phyloP scores from a whole-genome alignment of 2,888 invertebrate species.

The Aphidoletes aphidimyza region DNA sequence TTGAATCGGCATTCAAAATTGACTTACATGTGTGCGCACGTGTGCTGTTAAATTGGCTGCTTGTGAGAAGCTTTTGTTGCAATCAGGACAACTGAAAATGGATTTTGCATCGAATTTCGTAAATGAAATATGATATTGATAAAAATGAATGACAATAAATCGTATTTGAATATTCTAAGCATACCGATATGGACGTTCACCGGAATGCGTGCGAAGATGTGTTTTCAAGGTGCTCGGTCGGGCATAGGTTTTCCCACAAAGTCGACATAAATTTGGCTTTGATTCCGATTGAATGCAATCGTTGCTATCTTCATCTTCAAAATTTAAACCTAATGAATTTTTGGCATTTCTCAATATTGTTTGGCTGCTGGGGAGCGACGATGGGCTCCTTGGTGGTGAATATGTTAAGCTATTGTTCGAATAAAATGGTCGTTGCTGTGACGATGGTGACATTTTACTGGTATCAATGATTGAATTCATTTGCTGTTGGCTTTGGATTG shows the following conservation, averaged over 20 bases:
- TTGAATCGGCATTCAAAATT: background rate
- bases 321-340: conserved; percentile 63
- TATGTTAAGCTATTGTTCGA: conserved; percentile 17
- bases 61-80: conserved; percentile 97
- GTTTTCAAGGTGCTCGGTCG: conserved; percentile 97
- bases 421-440: conserved; percentile 62
- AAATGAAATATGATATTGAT: too few relatives aligned
- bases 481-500: conserved; percentile 63
- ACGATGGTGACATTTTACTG: conserved; percentile 60
- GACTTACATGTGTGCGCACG: conserved; percentile 69
- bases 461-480: conserved; percentile 69
- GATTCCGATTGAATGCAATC: conserved; percentile 67
- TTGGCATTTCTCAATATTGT: conserved; percentile 29
- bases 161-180: background rate
- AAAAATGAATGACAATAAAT: background rate
- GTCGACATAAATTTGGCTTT: conserved; percentile 89
- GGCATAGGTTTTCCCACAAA: conserved; percentile 97
- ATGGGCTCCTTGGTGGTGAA: conserved; percentile 36
- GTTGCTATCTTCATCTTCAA: conserved; percentile 74
- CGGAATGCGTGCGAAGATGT: conserved; percentile 94
- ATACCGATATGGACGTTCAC: conserved; percentile 76
- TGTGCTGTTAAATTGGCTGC: conserved; percentile 99
- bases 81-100: conserved; percentile 78
- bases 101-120: background rate
- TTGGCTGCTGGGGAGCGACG: background rate